Conservation (phyloP, 2,113 vertebrate species). For the Ploceus nigricollis region DNA sequence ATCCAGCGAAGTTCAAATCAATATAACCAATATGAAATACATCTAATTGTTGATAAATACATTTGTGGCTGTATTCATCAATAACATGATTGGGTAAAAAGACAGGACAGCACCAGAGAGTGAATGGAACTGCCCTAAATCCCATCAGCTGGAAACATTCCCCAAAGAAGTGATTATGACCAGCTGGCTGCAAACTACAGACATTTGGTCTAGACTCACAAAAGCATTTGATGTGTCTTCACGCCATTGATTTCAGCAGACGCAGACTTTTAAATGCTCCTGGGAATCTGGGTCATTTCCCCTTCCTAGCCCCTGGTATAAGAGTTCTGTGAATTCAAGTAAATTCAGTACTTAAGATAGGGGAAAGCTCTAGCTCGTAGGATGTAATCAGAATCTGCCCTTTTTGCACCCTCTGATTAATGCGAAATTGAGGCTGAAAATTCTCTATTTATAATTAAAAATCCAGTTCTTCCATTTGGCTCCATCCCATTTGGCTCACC, state of each 20-base stretch:
- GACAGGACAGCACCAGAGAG: background rate
- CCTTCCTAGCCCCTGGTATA: background rate
- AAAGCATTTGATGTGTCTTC: slow-evolving; percentile 3
- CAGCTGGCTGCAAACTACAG: slow-evolving; percentile 45
- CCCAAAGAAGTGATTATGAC: slow-evolving; percentile 12
- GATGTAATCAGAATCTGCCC: background rate
- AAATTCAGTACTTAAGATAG: background rate
- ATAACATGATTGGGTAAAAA: background rate
- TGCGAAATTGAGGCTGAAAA: background rate
- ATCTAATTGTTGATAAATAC: background rate
- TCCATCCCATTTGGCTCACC: background rate
- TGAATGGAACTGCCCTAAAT: slow-evolving; percentile 1
- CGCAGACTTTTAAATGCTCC: background rate
- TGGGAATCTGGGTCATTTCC: background rate
- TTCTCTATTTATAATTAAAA: background rate
- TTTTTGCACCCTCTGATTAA: background rate
- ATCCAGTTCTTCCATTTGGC: background rate
- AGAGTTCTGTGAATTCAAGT: background rate
- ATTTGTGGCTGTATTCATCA: background rate
- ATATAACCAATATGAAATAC: background rate
- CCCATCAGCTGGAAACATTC: slow-evolving; percentile 49
- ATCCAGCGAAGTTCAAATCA: background rate
- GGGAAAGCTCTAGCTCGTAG: background rate
- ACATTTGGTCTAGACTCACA: slow-evolving; percentile 34
- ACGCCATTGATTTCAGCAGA: background rate